Evolutionary conservation across 2,888 invertebrate genomes (phyloP).

Genomic region (Athrips mouffetella): DNA sequence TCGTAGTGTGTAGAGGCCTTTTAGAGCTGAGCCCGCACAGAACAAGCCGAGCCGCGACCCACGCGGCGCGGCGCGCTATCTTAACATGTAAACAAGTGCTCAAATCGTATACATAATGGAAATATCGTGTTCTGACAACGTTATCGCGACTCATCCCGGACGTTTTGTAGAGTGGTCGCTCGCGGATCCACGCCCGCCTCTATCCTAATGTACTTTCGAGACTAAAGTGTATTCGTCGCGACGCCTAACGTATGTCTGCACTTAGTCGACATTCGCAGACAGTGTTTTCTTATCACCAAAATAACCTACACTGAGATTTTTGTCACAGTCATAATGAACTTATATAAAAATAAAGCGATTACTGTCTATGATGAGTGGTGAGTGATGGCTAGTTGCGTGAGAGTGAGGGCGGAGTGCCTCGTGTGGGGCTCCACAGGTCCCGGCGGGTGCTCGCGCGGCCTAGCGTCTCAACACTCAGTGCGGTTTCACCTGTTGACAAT

Average conservation of each 20-base stretch:
- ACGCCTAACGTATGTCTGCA: conserved; percentile 53
- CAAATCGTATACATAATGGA: conserved; percentile 79
- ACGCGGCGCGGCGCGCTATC: conserved; percentile 66
- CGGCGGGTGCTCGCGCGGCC: conserved; percentile 32
- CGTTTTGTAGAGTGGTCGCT: conserved; percentile 75
- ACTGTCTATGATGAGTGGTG: conserved; percentile 28
- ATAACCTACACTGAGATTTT: conserved; percentile 7
- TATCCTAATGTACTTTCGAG: conserved; percentile 46
- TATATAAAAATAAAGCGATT: conserved; percentile 48
- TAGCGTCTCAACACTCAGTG: conserved; percentile 60
- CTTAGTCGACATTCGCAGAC: conserved; percentile 34
- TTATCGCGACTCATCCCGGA: conserved; percentile 76
- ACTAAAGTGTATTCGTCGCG: conserved; percentile 50
- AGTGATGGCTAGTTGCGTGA: conserved; percentile 44
- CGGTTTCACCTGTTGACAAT: conserved; percentile 59
- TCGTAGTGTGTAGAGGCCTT: too few relatives aligned
- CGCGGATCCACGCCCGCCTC: conserved; percentile 58
- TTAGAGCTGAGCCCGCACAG: conserved; percentile 20
- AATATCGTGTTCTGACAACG: conserved; percentile 78
- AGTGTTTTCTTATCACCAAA: background rate
- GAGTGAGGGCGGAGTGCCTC: conserved; percentile 24
- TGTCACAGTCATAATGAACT: conserved; percentile 28
- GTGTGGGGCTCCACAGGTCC: conserved; percentile 26
- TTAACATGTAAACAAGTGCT: conserved; percentile 76
- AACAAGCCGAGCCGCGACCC: conserved; percentile 47